Percentiles rank a stretch among this genome's conserved stretches.
phyloP scores from a whole-genome alignment of 2,797 vertebrate species.

The Hydrolagus colliei region DNA sequence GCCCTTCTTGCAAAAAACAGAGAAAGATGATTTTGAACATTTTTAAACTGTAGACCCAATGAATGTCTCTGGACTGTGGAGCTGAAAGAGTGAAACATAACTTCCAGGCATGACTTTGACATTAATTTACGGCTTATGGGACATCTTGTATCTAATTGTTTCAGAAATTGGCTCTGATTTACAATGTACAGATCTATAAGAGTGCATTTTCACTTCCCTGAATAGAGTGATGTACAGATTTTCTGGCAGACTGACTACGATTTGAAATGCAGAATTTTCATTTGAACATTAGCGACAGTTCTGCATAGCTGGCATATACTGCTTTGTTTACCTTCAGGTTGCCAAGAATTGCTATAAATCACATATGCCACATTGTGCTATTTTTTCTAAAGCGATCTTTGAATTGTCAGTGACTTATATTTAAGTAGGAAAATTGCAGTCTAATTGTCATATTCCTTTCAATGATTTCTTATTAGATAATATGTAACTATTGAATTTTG shows the following conservation, averaged over 20 bases:
- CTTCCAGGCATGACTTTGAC: neutral
- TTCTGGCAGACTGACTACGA: neutral
- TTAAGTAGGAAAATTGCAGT: neutral
- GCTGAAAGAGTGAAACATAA: neutral
- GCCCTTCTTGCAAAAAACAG: too few species aligned
- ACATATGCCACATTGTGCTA: neutral
- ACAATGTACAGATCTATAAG: too few species aligned
- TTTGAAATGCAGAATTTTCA: conserved; percentile 6
- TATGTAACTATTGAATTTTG: too few species aligned
- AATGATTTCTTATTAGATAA: too few species aligned
- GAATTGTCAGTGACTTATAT: neutral
- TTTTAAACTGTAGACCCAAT: too few species aligned
- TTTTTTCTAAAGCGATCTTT: neutral
- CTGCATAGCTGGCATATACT: neutral
- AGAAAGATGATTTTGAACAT: too few species aligned
- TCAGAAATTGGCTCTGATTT: neutral
- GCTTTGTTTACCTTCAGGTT: neutral
- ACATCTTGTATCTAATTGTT: neutral
- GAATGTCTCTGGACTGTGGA: too few species aligned
- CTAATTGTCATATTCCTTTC: too few species aligned
- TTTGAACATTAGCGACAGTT: neutral
- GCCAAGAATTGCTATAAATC: neutral
- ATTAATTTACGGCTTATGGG: neutral
- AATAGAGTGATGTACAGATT: neutral
- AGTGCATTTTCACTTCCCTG: neutral